Conservation (phyloP, 2,888 invertebrate species). For the Polydrusus tereticollis region DNA sequence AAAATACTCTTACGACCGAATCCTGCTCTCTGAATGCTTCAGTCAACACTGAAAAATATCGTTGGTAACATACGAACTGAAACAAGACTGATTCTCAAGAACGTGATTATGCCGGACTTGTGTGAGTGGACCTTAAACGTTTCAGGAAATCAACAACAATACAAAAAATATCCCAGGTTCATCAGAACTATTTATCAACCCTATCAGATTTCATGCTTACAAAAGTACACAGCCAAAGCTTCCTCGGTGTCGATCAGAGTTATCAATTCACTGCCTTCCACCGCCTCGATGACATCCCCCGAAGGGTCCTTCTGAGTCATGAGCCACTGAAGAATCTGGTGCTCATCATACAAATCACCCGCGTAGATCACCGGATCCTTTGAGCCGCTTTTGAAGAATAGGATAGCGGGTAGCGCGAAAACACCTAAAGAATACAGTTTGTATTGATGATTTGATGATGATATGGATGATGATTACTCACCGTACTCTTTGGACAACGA, state of each 20-base stretch:
- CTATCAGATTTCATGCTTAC: conserved; percentile 73
- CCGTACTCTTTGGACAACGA: conserved; percentile 86
- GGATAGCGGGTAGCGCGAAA: conserved; percentile 89
- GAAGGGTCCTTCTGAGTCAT: conserved; percentile 92
- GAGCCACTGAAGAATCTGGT: conserved; percentile 90
- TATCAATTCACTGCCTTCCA: conserved; percentile 84
- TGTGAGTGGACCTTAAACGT: too few species aligned
- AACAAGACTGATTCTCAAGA: too few species aligned
- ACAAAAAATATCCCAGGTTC: too few species aligned
- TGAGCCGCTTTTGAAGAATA: conserved; percentile 89
- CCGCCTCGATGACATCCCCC: conserved; percentile 90
- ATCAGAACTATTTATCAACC: too few species aligned
- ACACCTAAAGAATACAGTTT: conserved; percentile 72
- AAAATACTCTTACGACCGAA: too few species aligned
- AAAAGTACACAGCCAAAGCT: conserved; percentile 91
- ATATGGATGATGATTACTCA: not conserved
- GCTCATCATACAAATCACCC: conserved; percentile 89
- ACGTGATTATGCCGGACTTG: too few species aligned
- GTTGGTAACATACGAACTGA: too few species aligned
- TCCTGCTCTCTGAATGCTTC: too few species aligned
- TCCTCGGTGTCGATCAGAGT: conserved; percentile 83
- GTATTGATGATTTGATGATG: not conserved
- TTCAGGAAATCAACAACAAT: too few species aligned
- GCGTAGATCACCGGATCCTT: conserved; percentile 94
- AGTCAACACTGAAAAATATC: too few species aligned